These are phyloP conservation scores for Aspidiotus destructor DNA, from an alignment of 2,888 invertebrate species.

Conservation along the genomic window DNA sequence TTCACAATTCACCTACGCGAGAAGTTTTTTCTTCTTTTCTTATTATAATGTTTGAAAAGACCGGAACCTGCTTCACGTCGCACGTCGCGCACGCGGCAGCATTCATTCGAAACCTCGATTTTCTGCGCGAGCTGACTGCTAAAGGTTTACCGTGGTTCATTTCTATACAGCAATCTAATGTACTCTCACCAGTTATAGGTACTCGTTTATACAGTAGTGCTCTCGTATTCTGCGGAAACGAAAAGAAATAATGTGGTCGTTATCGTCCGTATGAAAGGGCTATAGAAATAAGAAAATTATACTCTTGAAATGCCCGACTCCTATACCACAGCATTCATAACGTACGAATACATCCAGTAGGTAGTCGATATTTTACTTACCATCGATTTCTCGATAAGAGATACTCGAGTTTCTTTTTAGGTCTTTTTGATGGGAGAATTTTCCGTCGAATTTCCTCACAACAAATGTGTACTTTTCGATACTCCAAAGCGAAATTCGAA, in stretches of 20 bases:
- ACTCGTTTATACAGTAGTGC: too few species aligned
- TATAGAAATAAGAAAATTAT: slow-evolving; percentile 32
- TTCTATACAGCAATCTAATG: too few species aligned
- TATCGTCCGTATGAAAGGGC: slow-evolving; percentile 32
- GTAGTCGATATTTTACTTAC: too few species aligned
- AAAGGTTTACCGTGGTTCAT: slow-evolving; percentile 19
- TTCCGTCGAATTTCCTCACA: too few species aligned
- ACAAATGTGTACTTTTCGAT: too few species aligned
- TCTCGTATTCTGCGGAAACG: slow-evolving; percentile 1
- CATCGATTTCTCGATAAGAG: too few species aligned
- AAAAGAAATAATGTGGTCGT: slow-evolving; percentile 30
- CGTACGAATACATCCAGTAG: too few species aligned
- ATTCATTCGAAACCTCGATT: slow-evolving; percentile 32
- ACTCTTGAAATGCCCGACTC: slow-evolving; percentile 29
- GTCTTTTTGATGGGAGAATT: too few species aligned
- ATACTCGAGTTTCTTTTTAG: too few species aligned
- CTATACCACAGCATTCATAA: background rate
- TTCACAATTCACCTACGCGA: slow-evolving; percentile 27
- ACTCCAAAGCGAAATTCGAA: too few species aligned
- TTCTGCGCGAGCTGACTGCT: slow-evolving; percentile 30
- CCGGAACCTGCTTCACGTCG: slow-evolving; percentile 15
- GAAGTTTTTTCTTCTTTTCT: slow-evolving; percentile 12
- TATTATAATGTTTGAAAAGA: slow-evolving; percentile 33
- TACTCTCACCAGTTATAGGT: too few species aligned
- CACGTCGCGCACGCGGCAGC: background rate